These are phyloP conservation scores for Erannis defoliaria DNA, from an alignment of 2,888 invertebrate genomes.

Conservation along the genomic window DNA sequence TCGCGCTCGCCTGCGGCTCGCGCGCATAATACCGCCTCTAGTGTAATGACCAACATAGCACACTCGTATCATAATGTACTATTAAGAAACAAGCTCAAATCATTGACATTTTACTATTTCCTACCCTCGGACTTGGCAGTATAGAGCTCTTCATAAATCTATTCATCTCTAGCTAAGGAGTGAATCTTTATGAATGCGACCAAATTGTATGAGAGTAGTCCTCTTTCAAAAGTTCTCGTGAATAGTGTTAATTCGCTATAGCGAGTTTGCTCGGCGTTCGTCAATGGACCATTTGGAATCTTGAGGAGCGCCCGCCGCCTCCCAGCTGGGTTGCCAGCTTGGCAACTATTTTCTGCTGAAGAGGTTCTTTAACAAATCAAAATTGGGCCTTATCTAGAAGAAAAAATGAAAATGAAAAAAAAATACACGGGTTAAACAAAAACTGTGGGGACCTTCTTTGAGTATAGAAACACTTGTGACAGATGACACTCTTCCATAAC, in stretches of 20 bases:
- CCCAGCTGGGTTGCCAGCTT: conserved; percentile 19
- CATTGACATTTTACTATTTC: conserved; percentile 10
- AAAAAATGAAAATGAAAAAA: too few species aligned
- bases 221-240: conserved; percentile 84
- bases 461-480: too few species aligned
- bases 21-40: too few species aligned
- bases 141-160: conserved; percentile 80
- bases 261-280: conserved; percentile 83
- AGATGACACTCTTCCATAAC: too few species aligned
- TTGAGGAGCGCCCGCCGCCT: conserved; percentile 68
- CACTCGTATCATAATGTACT: too few species aligned
- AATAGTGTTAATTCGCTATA: conserved; percentile 87
- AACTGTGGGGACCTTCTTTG: too few species aligned
- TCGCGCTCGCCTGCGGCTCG: too few species aligned
- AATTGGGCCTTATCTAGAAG: background rate
- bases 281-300: conserved; percentile 85
- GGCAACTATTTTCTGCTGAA: conserved; percentile 3
- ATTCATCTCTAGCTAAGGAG: conserved; percentile 82
- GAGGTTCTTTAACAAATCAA: background rate
- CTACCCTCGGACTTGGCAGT: conserved; percentile 56
- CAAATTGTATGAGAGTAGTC: conserved; percentile 86
- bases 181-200: conserved; percentile 86
- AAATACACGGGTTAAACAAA: too few species aligned
- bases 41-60: too few species aligned
- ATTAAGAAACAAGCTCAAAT: conserved; percentile 1